Base-by-base conservation (phyloP, 1,140 invertebrate species). In the Drosophila micromelanica region DNA sequence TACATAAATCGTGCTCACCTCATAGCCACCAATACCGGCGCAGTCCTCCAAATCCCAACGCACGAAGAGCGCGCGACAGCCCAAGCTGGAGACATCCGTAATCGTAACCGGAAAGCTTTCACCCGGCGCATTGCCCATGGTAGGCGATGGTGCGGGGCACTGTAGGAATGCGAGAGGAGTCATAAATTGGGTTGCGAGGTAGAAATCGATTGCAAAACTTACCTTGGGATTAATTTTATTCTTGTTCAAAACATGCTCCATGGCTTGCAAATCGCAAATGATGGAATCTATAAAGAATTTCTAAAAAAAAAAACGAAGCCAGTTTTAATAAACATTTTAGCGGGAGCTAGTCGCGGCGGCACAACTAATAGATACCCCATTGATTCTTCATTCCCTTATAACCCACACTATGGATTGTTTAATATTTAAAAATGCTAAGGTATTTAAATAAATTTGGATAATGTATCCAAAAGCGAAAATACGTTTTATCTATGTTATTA, bases 211-310 rank as follows among this genome's bases (percentile, higher is more conserved):
- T 15, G 2, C 4, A 49, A 4, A 9, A 17, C 3, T 52, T 78
- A 91, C 90, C 72, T 85, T 76, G 6, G 85, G 80, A 49, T 76
- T 78, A 0, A 54, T 51, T 27, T 75, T 37, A 38, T 84, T 84
- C 32, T 67, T 73, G 7, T 63, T 59, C 68, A 90, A 61, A 52
- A 89, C 86, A 62, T 90, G 65, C 2, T 91, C 81, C 90, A 91
- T 90, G n/a, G 78, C 69, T 9, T 91, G 68, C 60, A 91, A 20
- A 69, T 91, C 90, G 13, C 73, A 61, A 48, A 91, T 89, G 3
- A 91, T 76, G 0, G 90, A 91, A 32, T 91, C 90, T 43, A 91
- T 90, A 32, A 91, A 91, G 35, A 73, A 89, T 90, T 89, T 90
- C 90, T 91, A 15, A 2, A 52, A 15, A 12, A 57, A 9, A 70